Conservation (phyloP, 2,888 invertebrate genomes). For the Thera obeliscata region DNA sequence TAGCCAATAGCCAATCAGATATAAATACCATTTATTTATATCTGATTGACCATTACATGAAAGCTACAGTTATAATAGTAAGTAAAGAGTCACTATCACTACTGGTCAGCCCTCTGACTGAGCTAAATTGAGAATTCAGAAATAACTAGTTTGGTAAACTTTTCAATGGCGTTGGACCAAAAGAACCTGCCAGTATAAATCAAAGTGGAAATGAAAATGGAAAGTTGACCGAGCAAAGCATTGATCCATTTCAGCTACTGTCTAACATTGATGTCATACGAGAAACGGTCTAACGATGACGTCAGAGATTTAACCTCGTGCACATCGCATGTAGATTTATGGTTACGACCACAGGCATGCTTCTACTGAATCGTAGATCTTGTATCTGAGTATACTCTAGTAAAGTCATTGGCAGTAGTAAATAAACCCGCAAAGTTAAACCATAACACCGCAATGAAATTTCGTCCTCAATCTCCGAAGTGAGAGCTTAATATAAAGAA, state of each 20-base stretch:
- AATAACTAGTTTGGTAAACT: too few relatives aligned
- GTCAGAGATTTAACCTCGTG: conserved; percentile 5
- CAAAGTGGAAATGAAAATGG: neutral
- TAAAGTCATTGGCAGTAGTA: neutral
- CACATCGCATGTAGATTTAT: conserved; percentile 6
- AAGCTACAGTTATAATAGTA: neutral
- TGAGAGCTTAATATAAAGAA: conserved; percentile 21
- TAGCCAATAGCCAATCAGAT: neutral
- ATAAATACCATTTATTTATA: neutral
- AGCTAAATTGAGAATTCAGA: neutral
- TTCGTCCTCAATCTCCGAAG: conserved; percentile 17
- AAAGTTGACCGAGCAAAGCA: neutral
- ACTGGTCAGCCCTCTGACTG: neutral
- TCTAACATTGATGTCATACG: conserved; percentile 10
- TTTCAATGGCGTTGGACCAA: neutral
- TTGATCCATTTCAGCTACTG: neutral
- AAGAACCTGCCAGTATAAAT: neutral
- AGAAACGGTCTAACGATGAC: conserved; percentile 12
- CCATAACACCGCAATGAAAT: neutral
- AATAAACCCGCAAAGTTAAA: neutral
- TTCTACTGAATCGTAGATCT: neutral
- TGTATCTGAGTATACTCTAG: neutral
- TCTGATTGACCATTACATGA: too few relatives aligned
- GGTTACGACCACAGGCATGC: neutral
- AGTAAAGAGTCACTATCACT: too few relatives aligned